Base-by-base conservation (phyloP, 2,113 vertebrate species). In the Hemiscyllium ocellatum region DNA sequence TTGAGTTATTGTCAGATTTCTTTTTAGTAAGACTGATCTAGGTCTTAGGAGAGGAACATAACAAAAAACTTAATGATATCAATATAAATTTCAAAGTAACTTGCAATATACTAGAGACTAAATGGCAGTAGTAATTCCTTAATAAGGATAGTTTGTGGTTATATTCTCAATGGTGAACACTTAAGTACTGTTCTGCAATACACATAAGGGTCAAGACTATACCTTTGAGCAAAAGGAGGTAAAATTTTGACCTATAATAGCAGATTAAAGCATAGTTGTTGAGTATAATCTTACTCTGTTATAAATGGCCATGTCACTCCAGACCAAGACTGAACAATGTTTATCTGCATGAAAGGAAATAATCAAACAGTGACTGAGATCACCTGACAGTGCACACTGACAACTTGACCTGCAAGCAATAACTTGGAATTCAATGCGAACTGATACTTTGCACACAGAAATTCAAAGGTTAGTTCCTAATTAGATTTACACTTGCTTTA, bases 331-430 rank as follows among this genome's bases (percentile, higher is more conserved):
- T 93, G 66, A 22, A 26, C 20, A 33, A 95, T 72, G 42, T 72
- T 95, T 52, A 95, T 20, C 47, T 95, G 68, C 37, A 72, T 95
- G 94, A 95, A 42, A 42, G 22, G 94, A 95, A 24, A 50, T 50
- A 72, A 72, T 95, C 68, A 72, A 66, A 69, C 65, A 69, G 56
- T 20, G n/a, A 69, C 42, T 95, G 42, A 95, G 69, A 95, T 95
- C 94, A 95, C 26, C 47, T 47, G 24, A 37, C 26, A 29, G 66
- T 37, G 42, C 26, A 33, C 29, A 70, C 6, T 72, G 42, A 70
- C 68, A 72, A 47, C 17, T 13, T 42, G 37, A 70, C 47, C 19
- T 50, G 42, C 42, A 70, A 69, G 20, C 4, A 70, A 94, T 70
- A 70, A 70, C 47, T 70, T 69, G 26, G 26, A 70, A 24, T 24